Base-by-base conservation (phyloP, 1,140 invertebrate genomes). In the Saccostrea cuccullata region DNA sequence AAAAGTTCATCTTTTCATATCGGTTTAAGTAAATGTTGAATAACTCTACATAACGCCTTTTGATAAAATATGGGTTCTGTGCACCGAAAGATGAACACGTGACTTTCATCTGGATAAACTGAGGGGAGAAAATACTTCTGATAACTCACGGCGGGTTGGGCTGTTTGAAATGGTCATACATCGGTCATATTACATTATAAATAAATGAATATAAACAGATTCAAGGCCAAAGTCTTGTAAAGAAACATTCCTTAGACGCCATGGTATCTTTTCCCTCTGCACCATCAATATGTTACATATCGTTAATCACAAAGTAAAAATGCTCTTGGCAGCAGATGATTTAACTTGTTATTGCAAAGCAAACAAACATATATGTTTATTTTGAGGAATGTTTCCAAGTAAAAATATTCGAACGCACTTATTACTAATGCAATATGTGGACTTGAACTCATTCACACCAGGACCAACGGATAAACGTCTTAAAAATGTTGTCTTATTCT, bases 1-100 rank as follows among this genome's bases (percentile, higher is more conserved):
- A 84, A 84, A 84, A 84, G 82, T 84, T 84, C 82, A 84, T n/a
- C 82, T 84, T 56, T 84, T 84, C 55, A 84, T 84, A 84, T 84
- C 82, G 82, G 40, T 56, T 84, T 84, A 84, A 84, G 40, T 55
- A 84, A 84, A 84, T 84, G 82, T 84, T 84, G 40, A 56, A 84
- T 84, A 84, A 84, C 40, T 84, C 40, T 47, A 84, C 82, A 56
- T 84, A 84, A 84, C 82, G 47, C 47, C 82, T 84, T 84, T 84
- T 84, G 70, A 77, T 77, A 77, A 77, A 77, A 77, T 77, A 77
- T 77, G 70, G 70, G 23, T 26, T 36, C 70, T 77, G 30, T 77
- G 70, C 70, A 77, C 70, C 26, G 26, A 30, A 77, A 36, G 30
- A 36, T 30, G 26, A 15, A 77, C 70, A 77, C 70, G 70, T 77